Evolutionary conservation across 2,113 vertebrate species (phyloP).

Genomic region (Bombycilla garrulus): DNA sequence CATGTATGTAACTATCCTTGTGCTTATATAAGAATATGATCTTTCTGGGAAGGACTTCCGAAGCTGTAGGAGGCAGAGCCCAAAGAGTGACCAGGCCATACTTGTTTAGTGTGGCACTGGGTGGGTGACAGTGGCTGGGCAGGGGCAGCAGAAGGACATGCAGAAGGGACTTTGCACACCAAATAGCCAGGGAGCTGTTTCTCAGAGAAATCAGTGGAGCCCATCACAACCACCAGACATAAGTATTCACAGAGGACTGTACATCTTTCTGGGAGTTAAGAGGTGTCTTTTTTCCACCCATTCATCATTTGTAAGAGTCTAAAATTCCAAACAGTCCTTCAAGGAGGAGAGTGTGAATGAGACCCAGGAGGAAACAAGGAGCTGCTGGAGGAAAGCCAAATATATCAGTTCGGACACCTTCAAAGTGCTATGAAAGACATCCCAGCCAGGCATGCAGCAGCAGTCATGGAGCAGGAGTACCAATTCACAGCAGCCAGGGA

Average conservation of each 20-base stretch:
- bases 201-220: background rate
- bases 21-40: background rate
- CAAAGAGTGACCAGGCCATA: rapidly evolving
- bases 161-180: background rate
- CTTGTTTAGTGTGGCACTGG: background rate
- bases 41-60: background rate
- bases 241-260: background rate
- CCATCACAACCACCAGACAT: background rate
- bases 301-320: constrained; percentile 39
- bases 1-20: background rate
- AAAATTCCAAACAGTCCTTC: constrained; percentile 58
- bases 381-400: constrained; percentile 50
- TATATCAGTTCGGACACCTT: background rate
- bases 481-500: background rate
- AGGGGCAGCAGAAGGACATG: background rate
- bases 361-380: constrained; percentile 49
- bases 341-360: constrained; percentile 35
- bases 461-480: background rate
- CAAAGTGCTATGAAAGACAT: constrained; percentile 45
- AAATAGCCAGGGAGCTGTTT: background rate
- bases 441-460: background rate
- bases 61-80: background rate
- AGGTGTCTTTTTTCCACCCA: constrained; percentile 21
- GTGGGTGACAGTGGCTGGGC: background rate
- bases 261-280: constrained; percentile 4